phyloP scores from a whole-genome alignment of 2,113 vertebrate species.

The Brachionichthys hirsutus region DNA sequence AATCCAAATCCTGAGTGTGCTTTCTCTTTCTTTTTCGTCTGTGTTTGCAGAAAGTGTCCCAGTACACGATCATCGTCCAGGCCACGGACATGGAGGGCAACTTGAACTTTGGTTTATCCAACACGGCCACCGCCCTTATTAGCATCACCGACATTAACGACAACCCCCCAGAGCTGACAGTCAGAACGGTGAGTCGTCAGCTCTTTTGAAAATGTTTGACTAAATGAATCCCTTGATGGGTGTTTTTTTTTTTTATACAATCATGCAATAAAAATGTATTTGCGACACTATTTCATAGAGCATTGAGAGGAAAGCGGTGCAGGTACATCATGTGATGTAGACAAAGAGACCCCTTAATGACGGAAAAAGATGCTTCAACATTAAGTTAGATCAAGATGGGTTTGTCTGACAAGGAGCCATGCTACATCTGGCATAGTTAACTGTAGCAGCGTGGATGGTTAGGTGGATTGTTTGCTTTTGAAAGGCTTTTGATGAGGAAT shows the following conservation, averaged over 20 bases:
- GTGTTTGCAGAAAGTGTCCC: slow-evolving; percentile 89
- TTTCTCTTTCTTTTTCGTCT: slow-evolving; percentile 19
- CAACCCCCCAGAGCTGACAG: slow-evolving; percentile 92
- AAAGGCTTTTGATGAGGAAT: slow-evolving; percentile 3
- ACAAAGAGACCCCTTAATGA: slow-evolving; percentile 9
- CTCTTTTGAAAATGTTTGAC: too few relatives aligned
- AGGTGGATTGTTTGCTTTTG: neutral
- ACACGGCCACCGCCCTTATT: slow-evolving; percentile 95
- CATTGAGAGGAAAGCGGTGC: neutral
- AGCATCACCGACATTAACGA: slow-evolving; percentile 94
- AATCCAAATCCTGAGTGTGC: neutral
- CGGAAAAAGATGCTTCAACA: slow-evolving; percentile 15
- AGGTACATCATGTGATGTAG: neutral
- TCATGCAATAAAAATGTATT: slow-evolving; percentile 1
- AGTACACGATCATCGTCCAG: slow-evolving; percentile 93
- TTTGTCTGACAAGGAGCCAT: slow-evolving; percentile 34
- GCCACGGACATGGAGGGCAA: slow-evolving; percentile 99
- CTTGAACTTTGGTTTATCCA: slow-evolving; percentile 93
- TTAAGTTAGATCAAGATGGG: slow-evolving; percentile 23
- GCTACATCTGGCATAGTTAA: slow-evolving; percentile 32
- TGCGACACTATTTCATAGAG: slow-evolving; percentile 5
- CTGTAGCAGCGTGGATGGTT: slow-evolving; percentile 3
- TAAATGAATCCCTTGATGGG: too few relatives aligned
- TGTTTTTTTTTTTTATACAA: neutral
- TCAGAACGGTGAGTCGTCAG: slow-evolving; percentile 85